Conservation (phyloP, 2,113 vertebrate genomes). For the Astur gentilis region DNA sequence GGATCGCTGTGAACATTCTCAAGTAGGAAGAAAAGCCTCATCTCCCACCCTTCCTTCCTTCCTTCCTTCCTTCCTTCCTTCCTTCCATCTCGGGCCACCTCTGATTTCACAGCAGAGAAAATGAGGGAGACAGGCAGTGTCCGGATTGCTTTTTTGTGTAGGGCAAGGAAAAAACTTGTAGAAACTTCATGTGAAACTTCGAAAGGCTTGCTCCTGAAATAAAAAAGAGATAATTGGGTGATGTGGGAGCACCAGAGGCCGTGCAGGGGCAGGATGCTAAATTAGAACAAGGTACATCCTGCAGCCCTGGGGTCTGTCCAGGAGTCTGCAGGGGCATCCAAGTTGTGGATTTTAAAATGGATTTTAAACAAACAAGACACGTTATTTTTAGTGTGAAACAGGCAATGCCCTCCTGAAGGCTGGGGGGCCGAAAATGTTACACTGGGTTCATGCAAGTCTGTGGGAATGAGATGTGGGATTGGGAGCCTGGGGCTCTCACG, state of each 20-base stretch:
- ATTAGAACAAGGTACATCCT: fast-evolving
- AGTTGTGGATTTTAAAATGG: too few species aligned
- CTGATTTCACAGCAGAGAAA: neutral
- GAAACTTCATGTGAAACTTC: neutral
- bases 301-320: neutral
- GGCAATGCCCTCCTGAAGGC: neutral
- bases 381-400: neutral
- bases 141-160: neutral
- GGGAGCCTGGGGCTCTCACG: neutral
- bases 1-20: neutral
- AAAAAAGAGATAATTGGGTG: fast-evolving
- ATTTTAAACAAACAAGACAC: too few species aligned
- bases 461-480: neutral
- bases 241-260: neutral
- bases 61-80: neutral
- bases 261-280: neutral
- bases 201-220: fast-evolving
- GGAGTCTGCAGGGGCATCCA: neutral
- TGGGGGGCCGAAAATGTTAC: too few species aligned
- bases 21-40: neutral
- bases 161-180: neutral
- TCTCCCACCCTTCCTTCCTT: neutral
- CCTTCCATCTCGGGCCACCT: neutral
- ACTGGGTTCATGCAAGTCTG: neutral
- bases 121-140: neutral